Percentiles rank a stretch among this genome's conserved stretches.
Conservation (phyloP, 2,888 invertebrate species). For the Melanophora roralis region DNA sequence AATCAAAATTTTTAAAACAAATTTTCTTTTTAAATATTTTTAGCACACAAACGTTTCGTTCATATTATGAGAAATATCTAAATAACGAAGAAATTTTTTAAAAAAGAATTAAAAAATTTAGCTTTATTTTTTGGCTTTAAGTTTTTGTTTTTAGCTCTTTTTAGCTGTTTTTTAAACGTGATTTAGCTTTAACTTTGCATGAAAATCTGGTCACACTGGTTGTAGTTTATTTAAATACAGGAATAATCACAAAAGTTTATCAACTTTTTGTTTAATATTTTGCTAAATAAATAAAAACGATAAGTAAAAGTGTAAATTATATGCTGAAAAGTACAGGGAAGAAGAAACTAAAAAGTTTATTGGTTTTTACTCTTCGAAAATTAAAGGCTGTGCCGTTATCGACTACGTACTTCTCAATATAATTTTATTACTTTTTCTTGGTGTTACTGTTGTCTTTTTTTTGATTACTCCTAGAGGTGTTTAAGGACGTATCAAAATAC, state of each 20-base stretch:
- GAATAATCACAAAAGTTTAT: conserved; percentile 1
- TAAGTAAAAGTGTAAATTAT: neutral
- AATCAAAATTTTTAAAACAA: no score
- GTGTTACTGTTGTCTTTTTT: conserved; percentile 21
- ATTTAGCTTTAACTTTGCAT: no score
- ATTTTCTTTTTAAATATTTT: no score
- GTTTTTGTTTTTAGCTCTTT: no score
- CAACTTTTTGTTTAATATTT: conserved; percentile 24
- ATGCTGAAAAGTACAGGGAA: neutral
- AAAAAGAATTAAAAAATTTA: no score
- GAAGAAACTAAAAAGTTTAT: conserved; percentile 28
- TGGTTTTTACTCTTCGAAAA: conserved; percentile 41
- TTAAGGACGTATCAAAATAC: no score
- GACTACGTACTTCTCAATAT: conserved; percentile 42
- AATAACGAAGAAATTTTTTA: no score
- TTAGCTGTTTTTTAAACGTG: no score
- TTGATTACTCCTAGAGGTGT: conserved; percentile 18
- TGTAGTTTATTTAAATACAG: conserved; percentile 18
- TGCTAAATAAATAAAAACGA: neutral
- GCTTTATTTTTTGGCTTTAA: no score
- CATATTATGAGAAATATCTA: no score
- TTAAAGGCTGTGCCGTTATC: conserved; percentile 55
- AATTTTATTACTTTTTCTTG: conserved; percentile 23
- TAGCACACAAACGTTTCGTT: no score
- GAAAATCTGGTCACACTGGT: no score